A percentile compares a stretch with the other conserved stretches of the same genome.
Conservation (phyloP, 2,797 vertebrate genomes). For the Lagorchestes hirsutus region DNA sequence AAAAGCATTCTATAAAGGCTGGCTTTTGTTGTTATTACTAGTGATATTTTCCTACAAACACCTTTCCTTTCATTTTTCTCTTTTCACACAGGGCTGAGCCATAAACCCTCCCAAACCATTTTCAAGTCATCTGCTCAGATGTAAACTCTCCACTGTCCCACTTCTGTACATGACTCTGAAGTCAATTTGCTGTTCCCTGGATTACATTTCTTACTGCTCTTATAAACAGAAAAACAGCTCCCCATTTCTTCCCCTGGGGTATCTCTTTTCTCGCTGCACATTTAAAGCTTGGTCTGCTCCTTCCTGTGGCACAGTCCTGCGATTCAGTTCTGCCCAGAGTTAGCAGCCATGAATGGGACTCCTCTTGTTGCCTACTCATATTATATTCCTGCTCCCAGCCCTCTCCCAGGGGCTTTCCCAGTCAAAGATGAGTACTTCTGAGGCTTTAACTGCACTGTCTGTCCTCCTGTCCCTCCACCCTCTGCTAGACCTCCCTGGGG, state of each 20-base stretch:
- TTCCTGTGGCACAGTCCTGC: constrained; percentile 23
- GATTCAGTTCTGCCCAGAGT: constrained; percentile 57
- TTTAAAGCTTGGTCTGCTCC: neutral
- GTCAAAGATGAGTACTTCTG: neutral
- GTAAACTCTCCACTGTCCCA: constrained; percentile 30
- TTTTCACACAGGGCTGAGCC: neutral
- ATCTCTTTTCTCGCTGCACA: neutral
- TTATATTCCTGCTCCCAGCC: neutral
- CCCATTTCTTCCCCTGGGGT: neutral
- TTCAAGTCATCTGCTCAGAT: neutral
- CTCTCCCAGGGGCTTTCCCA: constrained; percentile 21
- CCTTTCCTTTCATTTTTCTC: neutral
- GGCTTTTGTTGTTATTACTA: neutral
- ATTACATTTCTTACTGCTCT: neutral
- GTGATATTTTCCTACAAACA: neutral
- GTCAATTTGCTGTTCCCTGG: constrained; percentile 31
- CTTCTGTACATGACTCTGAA: constrained; percentile 6
- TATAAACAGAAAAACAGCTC: constrained; percentile 15
- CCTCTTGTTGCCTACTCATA: neutral
- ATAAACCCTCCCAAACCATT: neutral
- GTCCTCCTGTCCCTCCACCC: constrained; percentile 6
- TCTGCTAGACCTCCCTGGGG: neutral
- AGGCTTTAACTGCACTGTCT: constrained; percentile 46
- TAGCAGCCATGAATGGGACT: constrained; percentile 46
- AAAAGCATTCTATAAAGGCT: neutral